A percentile compares a stretch with the other conserved stretches of the same genome.
These are phyloP conservation scores for Phengaris arion DNA, from an alignment of 2,888 invertebrate genomes.

Conservation along the genomic window DNA sequence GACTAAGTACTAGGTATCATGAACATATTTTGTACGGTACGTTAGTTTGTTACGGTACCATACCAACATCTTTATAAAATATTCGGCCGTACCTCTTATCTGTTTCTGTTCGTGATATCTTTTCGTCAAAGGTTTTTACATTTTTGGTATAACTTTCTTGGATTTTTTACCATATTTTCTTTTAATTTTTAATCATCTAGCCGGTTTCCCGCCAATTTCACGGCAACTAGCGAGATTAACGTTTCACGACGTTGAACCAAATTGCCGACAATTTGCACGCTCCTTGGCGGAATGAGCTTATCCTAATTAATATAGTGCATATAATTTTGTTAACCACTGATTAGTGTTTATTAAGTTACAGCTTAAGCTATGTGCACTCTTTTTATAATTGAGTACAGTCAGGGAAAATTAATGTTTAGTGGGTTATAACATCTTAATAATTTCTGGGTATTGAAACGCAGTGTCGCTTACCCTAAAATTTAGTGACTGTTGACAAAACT, in stretches of 20 bases:
- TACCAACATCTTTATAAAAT: too few relatives aligned
- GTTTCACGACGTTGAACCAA: conserved; percentile 19
- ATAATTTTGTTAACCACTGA: neutral
- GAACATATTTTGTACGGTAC: too few relatives aligned
- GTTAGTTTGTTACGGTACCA: too few relatives aligned
- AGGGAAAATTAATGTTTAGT: neutral
- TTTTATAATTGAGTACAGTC: neutral
- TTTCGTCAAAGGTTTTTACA: neutral
- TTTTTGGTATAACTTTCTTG: neutral
- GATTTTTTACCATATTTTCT: neutral
- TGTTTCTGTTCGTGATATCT: too few relatives aligned
- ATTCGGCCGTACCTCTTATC: too few relatives aligned
- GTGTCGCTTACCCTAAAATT: neutral
- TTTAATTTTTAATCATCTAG: conserved; percentile 1
- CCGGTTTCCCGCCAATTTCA: conserved; percentile 23
- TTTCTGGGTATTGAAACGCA: neutral
- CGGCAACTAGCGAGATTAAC: conserved; percentile 26
- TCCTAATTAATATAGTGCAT: conserved; percentile 24
- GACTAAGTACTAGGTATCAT: too few relatives aligned
- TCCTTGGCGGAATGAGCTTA: conserved; percentile 23
- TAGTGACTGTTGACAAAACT: neutral
- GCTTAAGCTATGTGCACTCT: neutral
- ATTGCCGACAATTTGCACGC: conserved; percentile 27
- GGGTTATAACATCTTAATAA: too few relatives aligned
- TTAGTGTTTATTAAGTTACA: neutral